Evolutionary conservation across 2,888 invertebrate genomes (phyloP).

Genomic region (Physocephala rufipes): DNA sequence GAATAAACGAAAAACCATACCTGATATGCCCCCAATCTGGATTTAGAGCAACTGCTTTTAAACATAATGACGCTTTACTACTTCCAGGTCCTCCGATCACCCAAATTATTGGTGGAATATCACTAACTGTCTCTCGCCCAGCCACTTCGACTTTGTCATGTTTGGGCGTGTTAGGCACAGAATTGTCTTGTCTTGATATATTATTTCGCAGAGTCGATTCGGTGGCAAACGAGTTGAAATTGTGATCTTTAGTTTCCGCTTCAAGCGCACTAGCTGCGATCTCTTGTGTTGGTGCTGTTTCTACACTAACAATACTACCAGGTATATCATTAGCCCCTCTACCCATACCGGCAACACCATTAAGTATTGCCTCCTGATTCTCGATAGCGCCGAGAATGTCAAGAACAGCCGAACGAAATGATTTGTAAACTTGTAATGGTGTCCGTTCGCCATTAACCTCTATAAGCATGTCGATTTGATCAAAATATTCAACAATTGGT

Average conservation of each 20-base stretch:
- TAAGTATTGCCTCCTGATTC: conserved; percentile 71
- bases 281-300: conserved; percentile 69
- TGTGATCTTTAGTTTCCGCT: conserved; percentile 40
- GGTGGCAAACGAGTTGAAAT: conserved; percentile 35
- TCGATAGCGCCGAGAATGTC: conserved; percentile 78
- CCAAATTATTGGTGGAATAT: conserved; percentile 68
- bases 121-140: conserved; percentile 47
- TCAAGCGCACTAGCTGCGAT: neutral
- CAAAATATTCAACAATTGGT: conserved; percentile 91
- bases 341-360: conserved; percentile 72
- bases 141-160: conserved; percentile 26
- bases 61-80: conserved; percentile 84
- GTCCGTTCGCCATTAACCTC: conserved; percentile 87
- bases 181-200: conserved; percentile 54
- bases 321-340: conserved; percentile 70
- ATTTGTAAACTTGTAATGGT: conserved; percentile 86
- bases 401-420: conserved; percentile 82
- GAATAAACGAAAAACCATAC: conserved; percentile 63
- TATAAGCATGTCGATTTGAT: conserved; percentile 82
- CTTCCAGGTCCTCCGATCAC: conserved; percentile 90
- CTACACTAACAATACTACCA: conserved; percentile 72
- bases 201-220: conserved; percentile 43
- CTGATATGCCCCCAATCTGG: conserved; percentile 81
- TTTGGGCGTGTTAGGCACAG: conserved; percentile 43
- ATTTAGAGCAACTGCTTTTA: conserved; percentile 74